Percentiles rank a stretch among this genome's conserved stretches.
phyloP scores from a whole-genome alignment of 2,797 vertebrate species.

The Syngnathus rostellatus region DNA sequence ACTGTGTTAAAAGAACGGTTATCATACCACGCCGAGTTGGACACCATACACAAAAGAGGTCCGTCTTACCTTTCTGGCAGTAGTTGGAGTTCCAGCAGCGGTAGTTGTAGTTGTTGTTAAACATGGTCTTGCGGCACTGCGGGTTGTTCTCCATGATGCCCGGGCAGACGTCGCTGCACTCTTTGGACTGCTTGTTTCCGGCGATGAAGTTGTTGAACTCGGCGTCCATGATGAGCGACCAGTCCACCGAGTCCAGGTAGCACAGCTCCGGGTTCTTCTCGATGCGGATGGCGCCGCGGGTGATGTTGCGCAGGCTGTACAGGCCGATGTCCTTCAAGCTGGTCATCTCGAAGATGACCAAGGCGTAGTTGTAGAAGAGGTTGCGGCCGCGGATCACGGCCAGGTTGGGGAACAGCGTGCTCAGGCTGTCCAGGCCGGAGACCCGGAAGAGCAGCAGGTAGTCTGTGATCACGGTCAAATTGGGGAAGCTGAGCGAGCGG shows the following conservation, averaged over 20 bases:
- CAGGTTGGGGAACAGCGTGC: constrained; percentile 94
- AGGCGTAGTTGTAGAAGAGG: constrained; percentile 96
- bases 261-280: constrained; percentile 98
- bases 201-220: constrained; percentile 94
- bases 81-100: constrained; percentile 95
- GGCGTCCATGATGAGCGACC: constrained; percentile 92
- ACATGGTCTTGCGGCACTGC: constrained; percentile 82
- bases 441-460: constrained; percentile 95
- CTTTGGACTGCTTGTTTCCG: constrained; percentile 93
- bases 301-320: constrained; percentile 89
- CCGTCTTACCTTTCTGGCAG: constrained; percentile 94
- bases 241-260: constrained; percentile 95
- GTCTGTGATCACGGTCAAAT: constrained; percentile 93
- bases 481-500: constrained; percentile 87
- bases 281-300: constrained; percentile 89
- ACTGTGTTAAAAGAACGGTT: too few species aligned
- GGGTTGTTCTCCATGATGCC: constrained; percentile 86
- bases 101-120: constrained; percentile 90
- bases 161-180: constrained; percentile 92
- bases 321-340: constrained; percentile 95
- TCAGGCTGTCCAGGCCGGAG: constrained; percentile 92
- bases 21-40: too few species aligned
- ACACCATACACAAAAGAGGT: background rate
- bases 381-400: constrained; percentile 89
- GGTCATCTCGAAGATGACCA: constrained; percentile 98